Evolutionary conservation across 1,140 invertebrate species (phyloP), one percentile per base, ranked within the genome.

Genomic region (Zaprionus tsacasi): DNA sequence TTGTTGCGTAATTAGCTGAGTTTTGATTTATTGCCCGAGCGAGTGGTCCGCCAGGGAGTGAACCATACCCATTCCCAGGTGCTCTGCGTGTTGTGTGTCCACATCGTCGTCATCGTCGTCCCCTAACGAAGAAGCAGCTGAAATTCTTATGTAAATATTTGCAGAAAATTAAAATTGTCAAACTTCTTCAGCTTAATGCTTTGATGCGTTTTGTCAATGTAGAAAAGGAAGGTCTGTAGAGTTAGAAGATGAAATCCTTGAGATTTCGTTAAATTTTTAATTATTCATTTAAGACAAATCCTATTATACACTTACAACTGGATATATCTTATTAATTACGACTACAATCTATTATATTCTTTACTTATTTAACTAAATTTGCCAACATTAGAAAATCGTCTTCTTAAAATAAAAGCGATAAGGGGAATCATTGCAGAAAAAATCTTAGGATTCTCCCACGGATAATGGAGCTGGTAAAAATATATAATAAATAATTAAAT

Each of bases 1-100:
- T 89, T 89, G 85, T 90, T 89, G 86, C 85, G 85, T 89, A 89
- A 89, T 89, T 89, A 89, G 85, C 81, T 89, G 85, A 89, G 81
- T 89, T 89, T 89, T 89, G 85, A 89, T 89, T 89, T 89, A 89
- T 89, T 81, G 81, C 81, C 65, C 61, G 76, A 50, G 45, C 5
- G 45, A 17, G 63, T 64, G 64, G 70, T 63, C 74, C 71, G 70
- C 54, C 67, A 75, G 67, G 54, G 70, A 59, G 60, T 76, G 68
- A 45, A 45, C 67, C 67, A 35, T 17, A 15, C 56, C 48, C 21
- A 21, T 48, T 55, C 67, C 72, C 72, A 76, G 73, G 73, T 76
- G 73, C 71, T 21, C 64, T 66, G 35, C n/a, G 11, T 64, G 30
- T 33, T 63, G n/a, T 15, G 7, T 12, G 6, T 55, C 17, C 36